Evolutionary conservation across 2,888 invertebrate species (phyloP), one percentile per base, ranked within the genome.

Genomic region (Allacma fusca): DNA sequence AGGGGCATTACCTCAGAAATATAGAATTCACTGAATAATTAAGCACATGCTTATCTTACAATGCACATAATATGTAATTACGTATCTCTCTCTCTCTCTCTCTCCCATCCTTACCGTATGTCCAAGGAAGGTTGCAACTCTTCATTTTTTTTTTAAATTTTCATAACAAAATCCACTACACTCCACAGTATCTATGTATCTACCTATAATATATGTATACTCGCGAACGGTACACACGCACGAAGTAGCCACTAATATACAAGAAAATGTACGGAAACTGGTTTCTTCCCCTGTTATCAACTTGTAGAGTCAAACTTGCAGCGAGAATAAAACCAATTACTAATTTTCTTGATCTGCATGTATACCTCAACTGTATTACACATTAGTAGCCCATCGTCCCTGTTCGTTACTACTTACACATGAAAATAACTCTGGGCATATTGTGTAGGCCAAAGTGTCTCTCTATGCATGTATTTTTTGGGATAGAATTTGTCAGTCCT

Each of bases 81-180:
- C n/a, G 16, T 50, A 12, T 13, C 16, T n/a, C n/a, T n/a, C n/a
- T n/a, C n/a, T n/a, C n/a, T n/a, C 50, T 50, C 19, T 50, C 4
- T 16, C 16, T 50, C 19, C 9, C 34, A 28, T 19, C 1, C 68
- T 68, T 68, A 68, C 68, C 68, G 40, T 68, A 68, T 19, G 23
- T 29, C 68, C 68, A 68, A 19, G 19, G 21, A 21, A 28, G 9
- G 23, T 34, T 34, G 13, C 68, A 19, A 68, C 13, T 40, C 29
- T 68, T 68, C 68, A 34, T 68, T 40, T 68, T n/a, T n/a, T n/a
- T n/a, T 68, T 21, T 5, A 68, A 68, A 68, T 68, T 68, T 68
- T 68, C 68, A 68, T 68, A 12, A 34, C 24, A 50, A 50, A 50
- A 50, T 50, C n/a, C n/a, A 12, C 19, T 9, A 34, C 34, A 34